phyloP scores from a whole-genome alignment of 1,140 invertebrate genomes.

The Drosophila teissieri region DNA sequence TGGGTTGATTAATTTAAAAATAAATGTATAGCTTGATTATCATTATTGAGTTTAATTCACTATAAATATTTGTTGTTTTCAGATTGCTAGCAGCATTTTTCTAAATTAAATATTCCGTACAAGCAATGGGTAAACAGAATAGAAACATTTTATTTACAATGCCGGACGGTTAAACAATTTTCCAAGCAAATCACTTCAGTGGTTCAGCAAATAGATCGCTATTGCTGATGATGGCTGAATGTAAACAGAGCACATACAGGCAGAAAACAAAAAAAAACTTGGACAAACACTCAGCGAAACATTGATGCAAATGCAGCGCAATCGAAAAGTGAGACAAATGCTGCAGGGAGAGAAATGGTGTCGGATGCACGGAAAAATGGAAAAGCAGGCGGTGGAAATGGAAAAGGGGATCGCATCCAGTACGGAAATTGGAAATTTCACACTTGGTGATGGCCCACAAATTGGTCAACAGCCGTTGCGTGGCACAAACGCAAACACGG shows the following conservation, averaged over 20 bases:
- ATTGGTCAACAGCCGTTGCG: slow-evolving; percentile 69
- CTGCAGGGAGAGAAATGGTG: slow-evolving; percentile 14
- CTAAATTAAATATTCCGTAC: slow-evolving; percentile 19
- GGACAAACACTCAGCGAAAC: slow-evolving; percentile 56
- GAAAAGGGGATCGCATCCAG: slow-evolving; percentile 23
- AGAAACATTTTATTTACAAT: slow-evolving; percentile 41
- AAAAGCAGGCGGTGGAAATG: background rate
- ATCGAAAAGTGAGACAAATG: slow-evolving; percentile 22
- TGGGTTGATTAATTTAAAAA: slow-evolving; percentile 8
- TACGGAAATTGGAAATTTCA: slow-evolving; percentile 80
- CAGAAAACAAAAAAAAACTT: slow-evolving; percentile 31
- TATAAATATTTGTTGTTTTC: no score
- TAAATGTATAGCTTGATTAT: no score
- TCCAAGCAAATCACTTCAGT: slow-evolving; percentile 40
- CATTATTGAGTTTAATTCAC: no score
- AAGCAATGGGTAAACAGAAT: slow-evolving; percentile 17
- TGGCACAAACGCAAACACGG: slow-evolving; percentile 39
- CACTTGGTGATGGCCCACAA: slow-evolving; percentile 80
- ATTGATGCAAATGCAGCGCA: slow-evolving; percentile 54
- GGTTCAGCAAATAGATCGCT: slow-evolving; percentile 64
- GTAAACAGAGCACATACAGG: slow-evolving; percentile 23
- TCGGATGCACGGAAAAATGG: background rate
- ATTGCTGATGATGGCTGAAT: slow-evolving; percentile 32
- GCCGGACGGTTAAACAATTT: slow-evolving; percentile 36
- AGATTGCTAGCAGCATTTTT: background rate